These are phyloP conservation scores for Plebejus anna DNA, from an alignment of 2,888 invertebrate species.

Conservation along the genomic window DNA sequence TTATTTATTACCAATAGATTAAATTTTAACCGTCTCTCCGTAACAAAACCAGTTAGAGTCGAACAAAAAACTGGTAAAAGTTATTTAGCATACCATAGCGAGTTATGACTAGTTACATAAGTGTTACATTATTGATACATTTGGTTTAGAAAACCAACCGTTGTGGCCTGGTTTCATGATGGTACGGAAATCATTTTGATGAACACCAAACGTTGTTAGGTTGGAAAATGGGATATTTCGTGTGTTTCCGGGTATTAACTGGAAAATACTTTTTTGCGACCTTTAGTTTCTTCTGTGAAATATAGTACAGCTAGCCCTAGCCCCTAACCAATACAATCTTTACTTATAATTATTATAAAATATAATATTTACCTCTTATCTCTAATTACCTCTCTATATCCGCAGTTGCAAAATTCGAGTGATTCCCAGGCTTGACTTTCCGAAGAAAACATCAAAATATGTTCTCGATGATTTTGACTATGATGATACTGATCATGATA, in stretches of 20 bases:
- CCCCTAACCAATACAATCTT: too few species aligned
- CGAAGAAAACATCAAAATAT: neutral
- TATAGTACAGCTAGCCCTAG: neutral
- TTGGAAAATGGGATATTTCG: neutral
- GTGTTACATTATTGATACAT: slow-evolving; percentile 14
- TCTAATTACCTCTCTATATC: too few species aligned
- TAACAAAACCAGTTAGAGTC: neutral
- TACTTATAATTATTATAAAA: too few species aligned
- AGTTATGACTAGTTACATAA: slow-evolving; percentile 5
- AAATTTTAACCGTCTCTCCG: neutral
- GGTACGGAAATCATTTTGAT: neutral
- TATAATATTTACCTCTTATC: too few species aligned
- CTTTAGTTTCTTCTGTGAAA: neutral
- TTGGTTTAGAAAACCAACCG: slow-evolving; percentile 6
- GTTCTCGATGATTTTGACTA: neutral
- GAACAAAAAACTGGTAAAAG: slow-evolving; percentile 16
- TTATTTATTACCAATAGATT: neutral
- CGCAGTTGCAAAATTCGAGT: too few species aligned
- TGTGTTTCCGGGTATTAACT: neutral
- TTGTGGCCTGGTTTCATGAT: neutral
- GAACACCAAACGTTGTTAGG: neutral
- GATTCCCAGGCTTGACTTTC: too few species aligned
- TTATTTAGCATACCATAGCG: slow-evolving; percentile 21
- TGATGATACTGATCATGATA: neutral
- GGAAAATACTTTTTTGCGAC: neutral